Percentiles rank a stretch among this genome's conserved stretches.
Conservation (phyloP, 1,140 invertebrate genomes). For the Nomia melanderi region DNA sequence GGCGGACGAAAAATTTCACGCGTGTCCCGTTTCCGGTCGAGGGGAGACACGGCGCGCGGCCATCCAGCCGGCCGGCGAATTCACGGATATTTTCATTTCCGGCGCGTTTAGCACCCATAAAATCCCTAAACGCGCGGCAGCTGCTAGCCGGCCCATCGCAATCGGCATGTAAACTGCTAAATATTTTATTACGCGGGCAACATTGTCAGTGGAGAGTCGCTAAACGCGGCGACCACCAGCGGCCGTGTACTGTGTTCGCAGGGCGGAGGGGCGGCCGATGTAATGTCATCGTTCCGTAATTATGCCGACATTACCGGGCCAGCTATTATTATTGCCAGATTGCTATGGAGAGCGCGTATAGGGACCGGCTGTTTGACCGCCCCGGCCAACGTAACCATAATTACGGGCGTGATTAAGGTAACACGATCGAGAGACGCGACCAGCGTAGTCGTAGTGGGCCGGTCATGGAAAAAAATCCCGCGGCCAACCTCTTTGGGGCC, state of each 20-base stretch:
- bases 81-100: conserved; percentile 27
- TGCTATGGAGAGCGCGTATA: neutral
- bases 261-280: neutral
- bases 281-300: conserved; percentile 44
- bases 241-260: conserved; percentile 1
- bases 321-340: conserved; percentile 43
- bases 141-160: neutral
- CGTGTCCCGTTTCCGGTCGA: neutral
- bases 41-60: neutral
- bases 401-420: conserved; percentile 33
- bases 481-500: too few species aligned
- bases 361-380: conserved; percentile 16
- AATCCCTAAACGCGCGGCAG: neutral
- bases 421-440: neutral
- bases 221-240: neutral
- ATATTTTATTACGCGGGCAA: conserved; percentile 28
- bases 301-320: conserved; percentile 25
- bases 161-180: conserved; percentile 28
- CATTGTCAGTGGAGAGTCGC: neutral
- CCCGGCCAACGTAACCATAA: conserved; percentile 17
- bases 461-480: neutral
- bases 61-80: neutral
- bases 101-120: neutral
- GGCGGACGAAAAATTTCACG: neutral
- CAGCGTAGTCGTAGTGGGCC: too few species aligned